These are phyloP conservation scores for Hemaris fuciformis DNA, from an alignment of 2,888 invertebrate genomes.

Conservation along the genomic window DNA sequence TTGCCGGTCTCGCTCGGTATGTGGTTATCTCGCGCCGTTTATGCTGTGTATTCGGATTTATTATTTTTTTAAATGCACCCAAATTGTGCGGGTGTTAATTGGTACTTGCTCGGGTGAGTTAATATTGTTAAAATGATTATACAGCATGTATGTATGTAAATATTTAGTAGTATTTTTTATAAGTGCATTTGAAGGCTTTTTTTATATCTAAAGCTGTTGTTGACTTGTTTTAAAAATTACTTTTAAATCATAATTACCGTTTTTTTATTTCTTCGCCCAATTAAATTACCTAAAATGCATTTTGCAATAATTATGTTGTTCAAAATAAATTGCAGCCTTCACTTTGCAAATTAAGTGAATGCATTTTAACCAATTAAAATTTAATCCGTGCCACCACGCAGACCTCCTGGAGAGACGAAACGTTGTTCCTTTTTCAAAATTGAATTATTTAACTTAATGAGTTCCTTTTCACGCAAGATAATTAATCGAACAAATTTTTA, in stretches of 20 bases:
- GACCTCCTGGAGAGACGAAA: not conserved
- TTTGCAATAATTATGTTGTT: not conserved
- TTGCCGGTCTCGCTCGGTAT: not conserved
- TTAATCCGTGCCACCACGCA: not conserved
- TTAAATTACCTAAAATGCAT: not conserved
- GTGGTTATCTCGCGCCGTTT: not conserved
- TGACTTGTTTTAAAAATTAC: not conserved
- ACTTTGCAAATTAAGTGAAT: not conserved
- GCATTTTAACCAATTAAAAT: not conserved
- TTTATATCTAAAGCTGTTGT: too few species aligned
- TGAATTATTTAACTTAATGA: not conserved
- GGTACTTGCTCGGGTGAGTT: too few species aligned
- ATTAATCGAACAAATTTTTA: not conserved
- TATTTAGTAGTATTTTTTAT: too few species aligned
- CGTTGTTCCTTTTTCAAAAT: not conserved
- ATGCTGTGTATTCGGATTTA: not conserved
- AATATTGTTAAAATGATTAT: too few species aligned
- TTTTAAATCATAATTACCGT: not conserved
- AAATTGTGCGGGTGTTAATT: too few species aligned
- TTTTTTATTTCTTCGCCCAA: too few species aligned
- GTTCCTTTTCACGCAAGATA: not conserved
- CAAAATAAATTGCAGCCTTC: not conserved
- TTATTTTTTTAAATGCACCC: not conserved
- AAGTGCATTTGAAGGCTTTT: too few species aligned
- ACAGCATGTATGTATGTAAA: too few species aligned